phyloP scores from a whole-genome alignment of 2,888 invertebrate species.

The Rapana venosa region DNA sequence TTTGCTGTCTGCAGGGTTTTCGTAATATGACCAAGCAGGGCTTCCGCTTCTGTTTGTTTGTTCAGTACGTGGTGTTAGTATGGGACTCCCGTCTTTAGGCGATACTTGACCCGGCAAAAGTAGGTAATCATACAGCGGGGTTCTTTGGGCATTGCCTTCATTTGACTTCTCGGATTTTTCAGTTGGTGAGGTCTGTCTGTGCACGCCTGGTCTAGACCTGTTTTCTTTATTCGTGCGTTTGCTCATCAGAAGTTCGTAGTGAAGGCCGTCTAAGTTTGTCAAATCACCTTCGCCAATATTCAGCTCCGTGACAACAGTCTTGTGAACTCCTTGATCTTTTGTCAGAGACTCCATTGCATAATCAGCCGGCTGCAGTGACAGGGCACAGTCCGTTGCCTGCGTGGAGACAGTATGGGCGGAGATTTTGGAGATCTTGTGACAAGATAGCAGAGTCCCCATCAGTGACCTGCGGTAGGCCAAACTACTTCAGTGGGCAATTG shows the following conservation, averaged over 20 bases:
- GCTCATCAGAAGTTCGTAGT: not conserved
- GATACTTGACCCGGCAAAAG: conserved; percentile 17
- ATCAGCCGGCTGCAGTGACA: not conserved
- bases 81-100: not conserved
- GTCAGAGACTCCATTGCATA: not conserved
- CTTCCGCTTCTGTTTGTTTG: not conserved
- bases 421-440: not conserved
- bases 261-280: not conserved
- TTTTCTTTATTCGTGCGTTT: not conserved
- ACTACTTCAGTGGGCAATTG: not conserved
- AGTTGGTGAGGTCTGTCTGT: not conserved
- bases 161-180: not conserved
- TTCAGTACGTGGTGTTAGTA: not conserved
- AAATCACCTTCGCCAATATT: conserved; percentile 16
- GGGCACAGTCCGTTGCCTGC: not conserved
- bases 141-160: not conserved
- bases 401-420: conserved; percentile 14
- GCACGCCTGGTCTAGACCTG: not conserved
- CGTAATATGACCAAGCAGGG: not conserved
- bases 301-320: conserved; percentile 16
- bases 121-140: not conserved
- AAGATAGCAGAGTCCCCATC: conserved; percentile 22
- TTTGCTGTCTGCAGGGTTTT: not conserved
- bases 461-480: not conserved
- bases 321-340: not conserved